Evolutionary conservation across 64 coral and sea anemone genomes (phyloP), one percentile per base, ranked within the genome.

Genomic region (Montipora cactus): DNA sequence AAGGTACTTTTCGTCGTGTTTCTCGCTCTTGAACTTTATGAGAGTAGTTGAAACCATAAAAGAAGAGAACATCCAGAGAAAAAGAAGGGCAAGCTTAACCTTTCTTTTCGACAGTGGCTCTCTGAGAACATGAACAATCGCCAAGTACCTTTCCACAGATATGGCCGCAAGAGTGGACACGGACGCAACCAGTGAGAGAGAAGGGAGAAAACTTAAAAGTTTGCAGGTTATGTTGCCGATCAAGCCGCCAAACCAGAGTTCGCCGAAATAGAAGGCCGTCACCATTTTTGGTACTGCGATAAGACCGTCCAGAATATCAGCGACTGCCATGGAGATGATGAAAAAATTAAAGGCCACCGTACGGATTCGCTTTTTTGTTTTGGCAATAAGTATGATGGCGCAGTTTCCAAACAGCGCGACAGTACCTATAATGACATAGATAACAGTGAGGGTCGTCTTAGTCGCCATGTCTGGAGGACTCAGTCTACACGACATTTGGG

Each of bases 351-450:
- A 72, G 5, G 68, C 20, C 19, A 84, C 79, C 11, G 37, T 20
- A 22, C 79, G 50, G 14, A 49, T 84, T 84, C 51, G 46, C 19
- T 84, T 18, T 11, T 79, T 79, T 7, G 64, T 77, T 10, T 78
- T 80, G 18, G 89, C 79, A 14, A 94, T 89, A 10, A 83, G 55
- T 52, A 94, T 94, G 5, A 94, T 76, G 19, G 81, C 89, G 9
- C 78, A 94, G 71, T 94, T 94, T 16, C 87, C 93, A 74, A 90
- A 8, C 20, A 74, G 45, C 14, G 79, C 87, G 12, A 94, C 69
- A 53, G 90, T 47, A 20, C 82, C 75, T 55, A 94, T 45, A 15
- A 94, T 20, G 68, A 53, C 79, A 75, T 94, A 94, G 25, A 75
- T 69, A 46, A 62, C 13, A 12, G 93, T 94, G n/a, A 94, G 89